Evolutionary conservation across 2,888 invertebrate genomes (phyloP).

Genomic region (Drosophila emarginata): DNA sequence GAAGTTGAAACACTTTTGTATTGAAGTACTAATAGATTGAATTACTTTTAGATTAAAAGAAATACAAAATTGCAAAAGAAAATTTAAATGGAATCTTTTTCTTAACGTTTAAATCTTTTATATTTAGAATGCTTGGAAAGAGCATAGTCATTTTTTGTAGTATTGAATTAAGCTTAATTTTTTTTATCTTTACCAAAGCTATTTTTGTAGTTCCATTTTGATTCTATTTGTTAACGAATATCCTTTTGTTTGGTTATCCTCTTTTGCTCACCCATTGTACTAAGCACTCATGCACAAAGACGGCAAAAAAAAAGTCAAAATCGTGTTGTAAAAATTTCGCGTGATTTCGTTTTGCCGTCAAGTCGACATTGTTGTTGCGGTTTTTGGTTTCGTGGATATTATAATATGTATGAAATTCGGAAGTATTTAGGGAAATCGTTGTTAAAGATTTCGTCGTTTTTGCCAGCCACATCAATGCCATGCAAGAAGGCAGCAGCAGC

Average conservation of each 20-base stretch:
- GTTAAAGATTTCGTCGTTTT: conserved; percentile 66
- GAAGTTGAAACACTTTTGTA: too few species aligned
- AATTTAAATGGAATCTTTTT: too few species aligned
- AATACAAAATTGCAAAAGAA: too few species aligned
- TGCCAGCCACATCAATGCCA: conserved; percentile 30
- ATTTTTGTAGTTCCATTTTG: neutral
- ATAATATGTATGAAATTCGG: conserved; percentile 76
- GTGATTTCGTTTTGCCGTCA: conserved; percentile 67
- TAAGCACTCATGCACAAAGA: conserved; percentile 22
- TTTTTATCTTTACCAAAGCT: neutral
- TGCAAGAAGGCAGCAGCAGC: conserved; percentile 30
- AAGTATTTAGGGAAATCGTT: conserved; percentile 79
- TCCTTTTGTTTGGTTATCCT: neutral
- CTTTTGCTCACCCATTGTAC: conserved; percentile 43
- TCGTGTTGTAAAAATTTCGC: conserved; percentile 70
- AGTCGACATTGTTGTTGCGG: conserved; percentile 42
- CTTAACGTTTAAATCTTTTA: too few species aligned
- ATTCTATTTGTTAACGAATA: neutral
- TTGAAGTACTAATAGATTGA: too few species aligned
- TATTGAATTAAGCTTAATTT: neutral
- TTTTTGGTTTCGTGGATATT: conserved; percentile 47
- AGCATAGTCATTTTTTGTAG: too few species aligned
- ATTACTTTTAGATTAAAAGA: too few species aligned
- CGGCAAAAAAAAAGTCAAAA: conserved; percentile 48
- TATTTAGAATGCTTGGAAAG: too few species aligned